Conservation (phyloP, 2,113 vertebrate species). For the Panthera leo region DNA sequence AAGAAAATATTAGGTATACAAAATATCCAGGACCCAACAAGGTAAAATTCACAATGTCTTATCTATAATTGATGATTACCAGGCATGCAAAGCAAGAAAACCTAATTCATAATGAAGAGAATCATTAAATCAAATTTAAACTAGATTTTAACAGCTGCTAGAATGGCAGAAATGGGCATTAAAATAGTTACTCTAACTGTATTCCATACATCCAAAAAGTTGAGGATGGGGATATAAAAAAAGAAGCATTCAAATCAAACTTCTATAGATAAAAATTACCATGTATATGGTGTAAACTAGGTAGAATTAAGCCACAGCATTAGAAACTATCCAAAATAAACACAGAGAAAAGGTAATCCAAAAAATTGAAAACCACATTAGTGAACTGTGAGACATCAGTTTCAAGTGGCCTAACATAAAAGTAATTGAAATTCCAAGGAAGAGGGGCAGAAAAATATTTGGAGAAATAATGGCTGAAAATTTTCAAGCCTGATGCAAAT, state of each 20-base stretch:
- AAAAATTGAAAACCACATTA: neutral
- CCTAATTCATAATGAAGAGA: neutral
- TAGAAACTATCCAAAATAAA: neutral
- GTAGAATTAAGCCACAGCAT: neutral
- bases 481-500: neutral
- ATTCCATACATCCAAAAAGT: neutral
- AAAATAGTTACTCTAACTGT: neutral
- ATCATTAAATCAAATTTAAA: constrained; percentile 1
- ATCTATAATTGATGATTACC: neutral
- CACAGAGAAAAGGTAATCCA: neutral
- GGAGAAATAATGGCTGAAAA: neutral
- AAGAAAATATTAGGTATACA: neutral
- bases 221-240: neutral
- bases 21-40: neutral
- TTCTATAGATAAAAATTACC: neutral
- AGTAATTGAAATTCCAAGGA: neutral
- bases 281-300: neutral
- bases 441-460: neutral
- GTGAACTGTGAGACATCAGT: neutral
- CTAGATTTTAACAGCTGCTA: neutral
- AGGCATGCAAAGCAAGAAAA: neutral
- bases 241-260: neutral
- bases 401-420: neutral
- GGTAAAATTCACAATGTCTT: neutral
- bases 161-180: neutral